Conservation (phyloP, 2,888 invertebrate genomes). For the Diarsia dahlii region DNA sequence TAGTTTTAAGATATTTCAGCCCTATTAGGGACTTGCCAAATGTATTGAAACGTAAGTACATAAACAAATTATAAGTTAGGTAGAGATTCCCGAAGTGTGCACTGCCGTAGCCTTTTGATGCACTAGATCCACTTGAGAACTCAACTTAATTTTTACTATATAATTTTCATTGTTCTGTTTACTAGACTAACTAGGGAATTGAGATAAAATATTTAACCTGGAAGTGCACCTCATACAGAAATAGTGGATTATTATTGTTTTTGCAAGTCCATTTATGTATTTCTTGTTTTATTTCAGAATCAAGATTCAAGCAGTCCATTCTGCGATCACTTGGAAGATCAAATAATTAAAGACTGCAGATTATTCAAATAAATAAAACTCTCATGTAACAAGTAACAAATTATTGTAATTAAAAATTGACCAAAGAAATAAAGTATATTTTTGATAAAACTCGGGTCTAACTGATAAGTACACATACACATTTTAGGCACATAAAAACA, state of each 20-base stretch:
- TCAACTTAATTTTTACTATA: too few species aligned
- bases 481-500: conserved; percentile 47
- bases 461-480: conserved; percentile 61
- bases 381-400: conserved; percentile 55
- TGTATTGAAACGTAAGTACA: conserved; percentile 86
- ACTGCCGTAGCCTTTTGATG: too few species aligned
- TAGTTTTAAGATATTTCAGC: conserved; percentile 88
- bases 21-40: conserved; percentile 86
- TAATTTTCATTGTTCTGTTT: too few species aligned
- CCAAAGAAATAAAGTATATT: conserved; percentile 69
- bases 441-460: conserved; percentile 55
- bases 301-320: conserved; percentile 86
- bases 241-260: neutral
- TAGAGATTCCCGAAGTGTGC: too few species aligned
- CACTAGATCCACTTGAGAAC: too few species aligned
- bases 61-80: neutral
- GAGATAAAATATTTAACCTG: too few species aligned
- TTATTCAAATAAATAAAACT: conserved; percentile 50
- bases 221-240: too few species aligned
- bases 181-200: too few species aligned
- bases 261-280: neutral
- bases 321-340: conserved; percentile 78
- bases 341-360: conserved; percentile 72
- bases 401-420: conserved; percentile 70
- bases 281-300: conserved; percentile 79